Conservation (phyloP, 2,888 invertebrate species). For the Melieria picta region DNA sequence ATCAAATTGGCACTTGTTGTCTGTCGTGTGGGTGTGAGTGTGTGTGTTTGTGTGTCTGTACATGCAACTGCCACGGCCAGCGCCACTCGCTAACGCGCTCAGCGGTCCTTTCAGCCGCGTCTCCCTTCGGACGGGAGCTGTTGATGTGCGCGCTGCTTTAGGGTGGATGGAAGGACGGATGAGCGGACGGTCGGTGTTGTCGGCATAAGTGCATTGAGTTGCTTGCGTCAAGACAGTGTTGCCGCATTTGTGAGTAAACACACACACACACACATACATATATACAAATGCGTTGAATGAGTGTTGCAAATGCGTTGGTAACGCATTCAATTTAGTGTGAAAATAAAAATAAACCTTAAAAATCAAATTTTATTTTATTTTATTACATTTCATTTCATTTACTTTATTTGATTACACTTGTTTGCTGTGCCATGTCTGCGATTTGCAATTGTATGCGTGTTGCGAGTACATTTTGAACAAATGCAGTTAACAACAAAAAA, state of each 20-base stretch:
- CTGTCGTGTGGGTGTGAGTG: neutral
- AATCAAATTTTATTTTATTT: conserved; percentile 24
- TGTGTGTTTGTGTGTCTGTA: neutral
- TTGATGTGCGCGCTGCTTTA: neutral
- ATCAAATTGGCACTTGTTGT: conserved; percentile 61
- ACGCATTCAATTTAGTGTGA: conserved; percentile 27
- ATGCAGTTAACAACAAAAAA: too few relatives aligned
- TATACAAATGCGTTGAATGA: neutral
- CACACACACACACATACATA: neutral
- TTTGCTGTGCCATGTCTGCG: neutral
- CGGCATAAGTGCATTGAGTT: neutral
- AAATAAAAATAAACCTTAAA: conserved; percentile 4
- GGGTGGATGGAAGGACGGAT: neutral
- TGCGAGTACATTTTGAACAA: too few relatives aligned
- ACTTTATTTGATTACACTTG: conserved; percentile 23
- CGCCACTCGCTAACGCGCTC: neutral
- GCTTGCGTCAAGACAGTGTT: neutral
- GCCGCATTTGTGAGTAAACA: neutral
- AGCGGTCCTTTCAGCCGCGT: neutral
- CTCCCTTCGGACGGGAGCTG: neutral
- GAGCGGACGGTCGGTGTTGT: neutral
- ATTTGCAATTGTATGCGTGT: too few relatives aligned
- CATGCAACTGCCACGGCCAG: conserved; percentile 1
- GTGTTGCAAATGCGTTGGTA: neutral
- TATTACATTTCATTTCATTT: conserved; percentile 27